Base-by-base conservation (phyloP, 2,888 invertebrate genomes). In the Yponomeuta sedellus region DNA sequence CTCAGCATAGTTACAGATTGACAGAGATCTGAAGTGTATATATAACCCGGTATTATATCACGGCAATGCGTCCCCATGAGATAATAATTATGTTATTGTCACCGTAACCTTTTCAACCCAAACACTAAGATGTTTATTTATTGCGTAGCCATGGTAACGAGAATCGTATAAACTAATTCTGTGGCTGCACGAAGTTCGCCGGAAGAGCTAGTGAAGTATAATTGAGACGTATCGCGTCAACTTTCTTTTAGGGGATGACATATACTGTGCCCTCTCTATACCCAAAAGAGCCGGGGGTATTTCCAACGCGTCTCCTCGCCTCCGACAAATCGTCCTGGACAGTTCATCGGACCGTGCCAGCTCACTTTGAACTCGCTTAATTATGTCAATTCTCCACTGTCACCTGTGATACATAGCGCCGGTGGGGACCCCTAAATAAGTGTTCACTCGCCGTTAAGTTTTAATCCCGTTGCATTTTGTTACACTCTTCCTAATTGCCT, bases 341-440 rank as follows among this genome's bases (percentile, higher is more conserved):
- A 77, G 77, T 71, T 76, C 79, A 73, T 66, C 77, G 75, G 72
- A 67, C 72, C 81, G 77, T 72, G 74, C 73, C 71, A 72, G 73
- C 70, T 74, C 76, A 73, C 80, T 82, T 82, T 81, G 79, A 81
- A 78, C 76, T 78, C 75, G 77, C 76, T 79, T 83, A 78, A 81
- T 81, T 81, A 81, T 74, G 78, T 79, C 77, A 74, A 77, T 81
- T 77, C 73, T 72, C 74, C 72, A 70, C 70, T 74, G 77, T 76
- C 78, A 75, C 75, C 74, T 69, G 73, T 75, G 75, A 77, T 74
- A 71, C 73, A 74, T 61, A 28, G 61, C n/a, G 34, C 59, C 62
- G 61, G 44, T 6, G 19, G 52, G 25, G 57, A 20, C 57, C 66
- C 44, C 39, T 20, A 12, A 4, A 19, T n/a, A 34, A 22, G 39